Evolutionary conservation across 2,113 vertebrate species (phyloP).

Genomic region (Lophius piscatorius): DNA sequence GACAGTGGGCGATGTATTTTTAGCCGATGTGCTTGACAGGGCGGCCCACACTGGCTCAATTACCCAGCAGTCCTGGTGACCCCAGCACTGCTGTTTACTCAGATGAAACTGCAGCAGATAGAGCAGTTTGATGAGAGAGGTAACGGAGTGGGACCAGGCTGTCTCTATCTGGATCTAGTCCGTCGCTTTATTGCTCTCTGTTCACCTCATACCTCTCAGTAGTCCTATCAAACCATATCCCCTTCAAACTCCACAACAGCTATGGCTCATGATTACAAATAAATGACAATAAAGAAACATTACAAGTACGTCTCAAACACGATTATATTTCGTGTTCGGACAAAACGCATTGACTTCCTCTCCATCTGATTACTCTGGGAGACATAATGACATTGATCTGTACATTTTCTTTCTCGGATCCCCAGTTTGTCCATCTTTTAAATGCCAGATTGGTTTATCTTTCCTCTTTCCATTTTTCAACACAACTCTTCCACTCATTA

Average conservation of each 20-base stretch:
- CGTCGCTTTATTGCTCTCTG: slow-evolving; percentile 59
- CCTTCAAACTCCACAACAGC: slow-evolving; percentile 50
- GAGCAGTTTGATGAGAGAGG: slow-evolving; percentile 81
- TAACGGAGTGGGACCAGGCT: slow-evolving; percentile 80
- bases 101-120: slow-evolving; percentile 83
- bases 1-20: slow-evolving; percentile 90
- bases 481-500: slow-evolving; percentile 88
- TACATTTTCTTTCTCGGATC: slow-evolving; percentile 51
- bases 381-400: slow-evolving; percentile 63
- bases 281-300: slow-evolving; percentile 72
- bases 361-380: slow-evolving; percentile 67
- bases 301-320: slow-evolving; percentile 47
- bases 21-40: slow-evolving; percentile 84
- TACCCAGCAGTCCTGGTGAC: slow-evolving; percentile 87
- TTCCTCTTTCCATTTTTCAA: slow-evolving; percentile 85
- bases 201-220: slow-evolving; percentile 18
- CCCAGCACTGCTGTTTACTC: slow-evolving; percentile 86
- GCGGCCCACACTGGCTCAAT: slow-evolving; percentile 86
- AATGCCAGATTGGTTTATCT: slow-evolving; percentile 80
- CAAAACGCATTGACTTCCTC: slow-evolving; percentile 44
- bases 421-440: slow-evolving; percentile 67
- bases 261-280: slow-evolving; percentile 66
- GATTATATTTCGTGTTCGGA: slow-evolving; percentile 54
- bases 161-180: slow-evolving; percentile 63
- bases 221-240: slow-evolving; percentile 37